Base-by-base conservation (phyloP, 2,113 vertebrate species). In the Pterophyllum scalare region DNA sequence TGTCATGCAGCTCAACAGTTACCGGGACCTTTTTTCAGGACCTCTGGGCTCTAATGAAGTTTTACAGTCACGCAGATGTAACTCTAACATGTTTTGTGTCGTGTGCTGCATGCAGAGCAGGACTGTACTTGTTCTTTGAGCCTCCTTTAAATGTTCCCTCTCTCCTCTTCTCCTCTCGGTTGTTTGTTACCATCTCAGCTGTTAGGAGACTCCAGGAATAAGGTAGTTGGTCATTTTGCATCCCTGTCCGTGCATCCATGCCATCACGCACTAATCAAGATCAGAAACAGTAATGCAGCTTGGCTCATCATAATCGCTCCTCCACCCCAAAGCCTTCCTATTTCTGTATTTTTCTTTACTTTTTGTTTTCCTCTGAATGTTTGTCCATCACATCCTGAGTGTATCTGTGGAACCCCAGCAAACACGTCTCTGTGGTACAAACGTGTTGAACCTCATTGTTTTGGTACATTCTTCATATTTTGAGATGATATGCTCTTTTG, bases 171-270 rank as follows among this genome's bases (percentile, higher is more conserved):
- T 94, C 93, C 92, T 95, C 94, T 96, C 95, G 95, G 96, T 96
- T 95, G 94, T 97, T 95, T 96, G 94, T 96, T 81, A 93, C 95
- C 95, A 93, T 96, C 96, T 95, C 97, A 99, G 98, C 97, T 99
- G 75, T 98, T 99, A 97, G 98, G 98, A 97, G 98, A 99, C 97
- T 97, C 98, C 97, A 97, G 98, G 96, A 99, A 97, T 95, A 99
- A 99, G 98, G 98, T 99, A 99, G 95, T 95, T 94, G 89, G 95
- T 94, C 93, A 82, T 91, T 96, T 95, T 92, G 89, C 89, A 85
- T 93, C 52, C 94, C 93, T 93, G 87, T 93, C 93, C 94, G 91
- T 91, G 67, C 90, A 88, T 87, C 92, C 79, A 96, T 95, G 87
- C 85, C 89, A 1, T 1, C 91, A 77, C 88, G 77, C 88, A 88